These are phyloP conservation scores for Eutrigla gurnardus DNA, from an alignment of 2,797 vertebrate genomes.

Conservation along the genomic window DNA sequence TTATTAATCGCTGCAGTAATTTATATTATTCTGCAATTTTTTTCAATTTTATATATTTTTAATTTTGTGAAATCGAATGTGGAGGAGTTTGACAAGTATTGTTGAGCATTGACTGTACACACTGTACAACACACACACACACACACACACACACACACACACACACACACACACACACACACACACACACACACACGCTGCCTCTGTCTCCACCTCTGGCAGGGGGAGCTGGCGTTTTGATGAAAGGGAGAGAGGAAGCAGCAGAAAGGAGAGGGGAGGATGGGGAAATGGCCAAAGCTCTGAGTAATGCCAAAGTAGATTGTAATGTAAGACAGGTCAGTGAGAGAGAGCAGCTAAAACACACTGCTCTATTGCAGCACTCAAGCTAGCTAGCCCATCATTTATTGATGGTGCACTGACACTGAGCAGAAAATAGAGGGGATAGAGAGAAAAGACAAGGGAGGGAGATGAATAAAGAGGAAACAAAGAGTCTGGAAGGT, in stretches of 20 bases:
- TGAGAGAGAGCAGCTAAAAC: constrained; percentile 40
- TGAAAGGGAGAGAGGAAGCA: constrained; percentile 27
- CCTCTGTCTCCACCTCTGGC: constrained; percentile 34
- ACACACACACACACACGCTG: neutral
- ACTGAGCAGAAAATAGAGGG: constrained; percentile 32
- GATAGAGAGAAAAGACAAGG: constrained; percentile 27
- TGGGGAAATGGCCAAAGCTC: constrained; percentile 54
- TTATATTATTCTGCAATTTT: neutral
- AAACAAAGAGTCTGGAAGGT: constrained; percentile 3
- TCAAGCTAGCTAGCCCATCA: constrained; percentile 53
- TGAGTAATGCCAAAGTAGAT: constrained; percentile 69
- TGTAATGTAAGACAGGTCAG: constrained; percentile 60
- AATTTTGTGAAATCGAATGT: neutral
- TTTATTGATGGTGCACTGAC: constrained; percentile 59
- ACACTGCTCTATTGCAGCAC: constrained; percentile 56
- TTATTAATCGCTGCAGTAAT: neutral
- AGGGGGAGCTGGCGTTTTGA: constrained; percentile 25
- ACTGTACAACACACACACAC: neutral
- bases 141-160: neutral
- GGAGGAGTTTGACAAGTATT: neutral
- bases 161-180: neutral
- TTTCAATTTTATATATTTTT: neutral
- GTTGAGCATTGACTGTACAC: neutral
- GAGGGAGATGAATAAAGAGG: constrained; percentile 26
- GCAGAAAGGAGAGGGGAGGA: constrained; percentile 7